Conservation (phyloP, 2,797 vertebrate genomes). For the Urophycis tenuis region DNA sequence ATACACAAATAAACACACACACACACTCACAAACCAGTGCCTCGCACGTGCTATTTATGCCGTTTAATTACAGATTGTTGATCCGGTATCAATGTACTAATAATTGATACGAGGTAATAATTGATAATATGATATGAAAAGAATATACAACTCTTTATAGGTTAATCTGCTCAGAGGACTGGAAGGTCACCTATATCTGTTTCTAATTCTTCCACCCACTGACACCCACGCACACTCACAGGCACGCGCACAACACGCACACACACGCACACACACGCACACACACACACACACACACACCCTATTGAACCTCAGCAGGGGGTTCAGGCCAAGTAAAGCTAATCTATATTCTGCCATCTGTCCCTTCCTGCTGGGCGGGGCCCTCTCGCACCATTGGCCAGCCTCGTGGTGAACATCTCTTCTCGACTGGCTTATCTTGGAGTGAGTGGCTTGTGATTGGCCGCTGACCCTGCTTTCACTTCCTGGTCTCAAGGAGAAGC, state of each 20-base stretch:
- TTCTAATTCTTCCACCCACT: constrained; percentile 27
- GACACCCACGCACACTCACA: constrained; percentile 17
- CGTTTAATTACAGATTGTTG: background rate
- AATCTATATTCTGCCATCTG: constrained; percentile 59
- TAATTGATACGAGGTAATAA: too few species aligned
- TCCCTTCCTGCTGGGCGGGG: constrained; percentile 44
- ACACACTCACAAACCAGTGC: background rate
- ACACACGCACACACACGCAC: constrained; percentile 8
- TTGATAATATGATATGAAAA: background rate
- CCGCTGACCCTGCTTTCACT: constrained; percentile 24
- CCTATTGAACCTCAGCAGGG: constrained; percentile 35
- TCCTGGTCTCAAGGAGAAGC: constrained; percentile 42
- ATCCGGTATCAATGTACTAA: background rate
- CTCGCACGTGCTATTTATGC: too few species aligned
- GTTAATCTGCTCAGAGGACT: constrained; percentile 13
- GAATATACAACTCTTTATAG: background rate
- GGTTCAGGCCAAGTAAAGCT: constrained; percentile 40
- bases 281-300: constrained; percentile 17
- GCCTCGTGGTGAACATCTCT: background rate
- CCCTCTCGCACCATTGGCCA: constrained; percentile 37
- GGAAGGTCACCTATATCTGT: constrained; percentile 30
- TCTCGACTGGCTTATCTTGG: constrained; percentile 43
- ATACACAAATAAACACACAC: background rate
- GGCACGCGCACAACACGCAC: constrained; percentile 5
- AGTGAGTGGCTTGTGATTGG: constrained; percentile 26